Base-by-base conservation (phyloP, 2,888 invertebrate species). In the Phengaris alcon region DNA sequence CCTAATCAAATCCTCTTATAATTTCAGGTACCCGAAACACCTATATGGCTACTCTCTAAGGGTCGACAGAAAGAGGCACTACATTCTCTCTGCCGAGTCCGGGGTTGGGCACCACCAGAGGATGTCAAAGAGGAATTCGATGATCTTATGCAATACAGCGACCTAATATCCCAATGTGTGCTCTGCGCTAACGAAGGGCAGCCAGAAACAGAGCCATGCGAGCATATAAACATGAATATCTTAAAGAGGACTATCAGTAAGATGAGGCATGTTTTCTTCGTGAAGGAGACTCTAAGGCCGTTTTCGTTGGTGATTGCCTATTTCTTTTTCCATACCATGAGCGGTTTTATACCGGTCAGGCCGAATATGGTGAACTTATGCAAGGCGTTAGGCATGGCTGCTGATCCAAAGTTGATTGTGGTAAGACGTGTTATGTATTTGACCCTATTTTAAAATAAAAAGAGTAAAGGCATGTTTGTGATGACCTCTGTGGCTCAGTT, bases 11-110 rank as follows among this genome's bases (percentile, higher is more conserved):
- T 22, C 22, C 22, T 15, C 5, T 64, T 44, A 59, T 10, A 74
- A 68, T 82, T 82, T 55, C 84, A 94, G 94, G 93, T 94, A 3
- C 95, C 95, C 0, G 95, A 95, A 85, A 94, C 95, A 7, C 95
- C 95, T 57, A 89, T 94, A 81, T 95, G 95, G 95, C 84, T 95
- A n/a, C 79, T 95, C 76, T 94, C 94, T 0, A 94, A 94, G 79
- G 94, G 94, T 8, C 88, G 94, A 0, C 88, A 90, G 79, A 91
- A 93, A 81, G 94, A 95, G 10, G 95, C 95, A 0, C 80, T 93
- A 10, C 86, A 83, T 52, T 93, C 95, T 0, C 85, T 95, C n/a
- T 94, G 94, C 78, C 93, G 93, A 79, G 87, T 95, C 1, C 87
- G 95, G 75, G 95, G 95, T 2, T 94, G 94, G 94, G 90, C 91